Percentiles rank a stretch among this genome's conserved stretches.
phyloP scores from a whole-genome alignment of 2,888 invertebrate species.

The Noctua janthina region DNA sequence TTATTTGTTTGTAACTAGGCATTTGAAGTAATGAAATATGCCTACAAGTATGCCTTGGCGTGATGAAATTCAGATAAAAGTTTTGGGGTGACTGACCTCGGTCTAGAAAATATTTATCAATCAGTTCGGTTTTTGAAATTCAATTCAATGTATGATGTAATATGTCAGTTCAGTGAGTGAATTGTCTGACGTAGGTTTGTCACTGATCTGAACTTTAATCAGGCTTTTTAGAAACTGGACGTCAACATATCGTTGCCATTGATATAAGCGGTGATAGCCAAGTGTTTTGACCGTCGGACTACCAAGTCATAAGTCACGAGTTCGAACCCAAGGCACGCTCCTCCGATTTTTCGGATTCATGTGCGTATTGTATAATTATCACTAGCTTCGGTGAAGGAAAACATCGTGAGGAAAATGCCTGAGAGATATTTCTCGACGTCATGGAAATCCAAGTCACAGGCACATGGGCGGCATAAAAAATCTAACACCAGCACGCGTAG shows the following conservation, averaged over 20 bases:
- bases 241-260: neutral
- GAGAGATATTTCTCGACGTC: too few relatives aligned
- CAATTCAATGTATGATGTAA: neutral
- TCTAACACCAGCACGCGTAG: too few relatives aligned
- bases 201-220: neutral
- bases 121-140: neutral
- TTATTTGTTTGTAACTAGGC: neutral
- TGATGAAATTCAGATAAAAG: neutral
- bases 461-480: too few relatives aligned
- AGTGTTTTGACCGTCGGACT: too few relatives aligned
- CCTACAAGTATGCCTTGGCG: neutral
- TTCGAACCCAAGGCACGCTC: too few relatives aligned
- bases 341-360: too few relatives aligned
- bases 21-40: slow-evolving; percentile 10
- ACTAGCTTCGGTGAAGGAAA: too few relatives aligned
- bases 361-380: too few relatives aligned
- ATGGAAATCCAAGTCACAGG: too few relatives aligned
- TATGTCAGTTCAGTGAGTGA: neutral
- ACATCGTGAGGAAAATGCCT: too few relatives aligned
- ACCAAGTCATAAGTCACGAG: too few relatives aligned
- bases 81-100: neutral
- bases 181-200: neutral
- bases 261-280: too few relatives aligned
- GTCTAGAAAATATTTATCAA: neutral
- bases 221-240: neutral